Percentiles rank a stretch among this genome's conserved stretches.
phyloP scores from a whole-genome alignment of 2,113 vertebrate genomes.

The Tinamus guttatus region DNA sequence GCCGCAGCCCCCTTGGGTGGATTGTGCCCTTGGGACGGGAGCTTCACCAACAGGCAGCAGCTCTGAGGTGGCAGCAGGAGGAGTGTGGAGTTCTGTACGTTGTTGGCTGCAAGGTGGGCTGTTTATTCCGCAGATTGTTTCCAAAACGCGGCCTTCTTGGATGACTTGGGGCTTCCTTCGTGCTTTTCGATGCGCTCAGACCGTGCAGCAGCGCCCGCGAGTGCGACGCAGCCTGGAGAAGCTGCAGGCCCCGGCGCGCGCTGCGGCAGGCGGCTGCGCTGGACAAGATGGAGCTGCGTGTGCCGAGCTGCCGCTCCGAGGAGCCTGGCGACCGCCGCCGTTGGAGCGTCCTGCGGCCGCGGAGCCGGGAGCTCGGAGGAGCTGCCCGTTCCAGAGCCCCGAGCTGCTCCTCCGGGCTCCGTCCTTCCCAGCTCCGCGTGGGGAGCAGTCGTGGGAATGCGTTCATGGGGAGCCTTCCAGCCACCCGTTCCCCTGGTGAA shows the following conservation, averaged over 20 bases:
- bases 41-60: not conserved
- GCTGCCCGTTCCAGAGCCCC: not conserved
- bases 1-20: not conserved
- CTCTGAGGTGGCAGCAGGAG: not conserved
- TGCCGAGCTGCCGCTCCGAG: not conserved
- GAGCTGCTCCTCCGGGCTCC: accelerated
- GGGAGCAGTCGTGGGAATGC: not conserved
- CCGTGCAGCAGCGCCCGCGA: not conserved
- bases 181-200: accelerated
- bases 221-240: not conserved
- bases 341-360: not conserved
- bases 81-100: not conserved
- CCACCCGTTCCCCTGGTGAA: not conserved
- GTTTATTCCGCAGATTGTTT: not conserved
- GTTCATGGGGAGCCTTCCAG: conserved; percentile 17
- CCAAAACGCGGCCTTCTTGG: not conserved
- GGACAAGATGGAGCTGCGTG: not conserved
- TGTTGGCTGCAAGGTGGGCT: not conserved
- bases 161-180: accelerated
- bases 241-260: not conserved
- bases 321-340: not conserved
- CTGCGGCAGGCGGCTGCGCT: not conserved
- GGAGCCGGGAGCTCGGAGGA: not conserved
- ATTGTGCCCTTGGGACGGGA: not conserved
- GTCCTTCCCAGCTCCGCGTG: accelerated